Evolutionary conservation across 53 echinoderm and acorn worm species (phyloP).

Genomic region (Arbacia lixula): DNA sequence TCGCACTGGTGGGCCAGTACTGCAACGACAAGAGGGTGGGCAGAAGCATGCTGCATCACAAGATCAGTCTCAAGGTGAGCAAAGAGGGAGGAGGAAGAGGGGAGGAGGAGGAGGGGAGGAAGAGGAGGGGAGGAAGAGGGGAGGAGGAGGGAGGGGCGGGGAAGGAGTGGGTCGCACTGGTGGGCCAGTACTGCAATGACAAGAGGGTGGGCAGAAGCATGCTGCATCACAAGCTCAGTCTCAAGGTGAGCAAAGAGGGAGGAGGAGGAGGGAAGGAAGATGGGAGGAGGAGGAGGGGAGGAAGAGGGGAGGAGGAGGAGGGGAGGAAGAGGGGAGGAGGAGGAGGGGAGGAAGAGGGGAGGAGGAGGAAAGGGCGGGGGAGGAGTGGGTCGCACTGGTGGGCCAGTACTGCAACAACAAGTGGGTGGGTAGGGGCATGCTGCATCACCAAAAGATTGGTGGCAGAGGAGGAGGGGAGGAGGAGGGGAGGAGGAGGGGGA

Average conservation of each 20-base stretch:
- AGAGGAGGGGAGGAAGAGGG: neutral
- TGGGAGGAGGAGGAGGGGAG: conserved; percentile 73
- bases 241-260: conserved; percentile 75
- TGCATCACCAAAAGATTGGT: conserved; percentile 74
- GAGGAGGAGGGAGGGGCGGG: neutral
- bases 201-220: conserved; percentile 96
- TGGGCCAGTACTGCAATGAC: conserved; percentile 87
- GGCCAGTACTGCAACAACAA: conserved; percentile 91
- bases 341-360: neutral
- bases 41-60: conserved; percentile 89
- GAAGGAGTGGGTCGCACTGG: conserved; percentile 84
- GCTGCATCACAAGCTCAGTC: conserved; percentile 91
- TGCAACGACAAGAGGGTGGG: conserved; percentile 98
- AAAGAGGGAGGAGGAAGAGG: neutral
- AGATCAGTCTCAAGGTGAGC: conserved; percentile 94
- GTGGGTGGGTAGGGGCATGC: conserved; percentile 91
- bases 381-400: conserved; percentile 88
- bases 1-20: conserved; percentile 75
- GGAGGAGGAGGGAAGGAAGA: neutral
- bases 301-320: neutral
- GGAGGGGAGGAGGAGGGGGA: conserved; percentile 73
- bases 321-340: neutral
- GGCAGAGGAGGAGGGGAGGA: neutral
- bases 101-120: neutral
- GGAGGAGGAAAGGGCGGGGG: neutral